Evolutionary conservation across 2,113 vertebrate genomes (phyloP).

Genomic region (Cyanoramphus novaezelandiae): DNA sequence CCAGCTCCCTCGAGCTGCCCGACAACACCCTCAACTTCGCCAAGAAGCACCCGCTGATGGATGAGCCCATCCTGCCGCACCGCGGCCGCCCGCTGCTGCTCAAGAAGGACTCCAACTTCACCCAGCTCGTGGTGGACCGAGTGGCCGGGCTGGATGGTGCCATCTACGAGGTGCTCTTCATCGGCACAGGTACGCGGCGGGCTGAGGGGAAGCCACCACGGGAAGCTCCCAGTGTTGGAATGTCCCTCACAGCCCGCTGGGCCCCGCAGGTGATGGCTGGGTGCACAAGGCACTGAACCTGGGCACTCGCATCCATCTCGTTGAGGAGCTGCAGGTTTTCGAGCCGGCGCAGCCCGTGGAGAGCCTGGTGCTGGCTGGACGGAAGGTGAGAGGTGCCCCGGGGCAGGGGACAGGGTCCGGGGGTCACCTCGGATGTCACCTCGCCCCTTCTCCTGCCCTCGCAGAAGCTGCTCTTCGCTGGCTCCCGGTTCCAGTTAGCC

Average conservation of each 20-base stretch:
- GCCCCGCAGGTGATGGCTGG: constrained; percentile 86
- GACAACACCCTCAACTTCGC: constrained; percentile 95
- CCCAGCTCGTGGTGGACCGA: constrained; percentile 86
- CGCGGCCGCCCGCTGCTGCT: constrained; percentile 89
- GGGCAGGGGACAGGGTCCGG: neutral
- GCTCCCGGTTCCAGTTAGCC: constrained; percentile 87
- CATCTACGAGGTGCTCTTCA: constrained; percentile 88
- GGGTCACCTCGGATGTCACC: rapidly evolving
- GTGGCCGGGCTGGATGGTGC: constrained; percentile 81
- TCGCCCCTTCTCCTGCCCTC: neutral
- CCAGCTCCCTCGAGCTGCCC: constrained; percentile 91
- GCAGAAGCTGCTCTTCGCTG: constrained; percentile 91
- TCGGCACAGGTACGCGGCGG: constrained; percentile 85
- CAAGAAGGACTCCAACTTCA: constrained; percentile 91
- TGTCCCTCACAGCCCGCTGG: neutral
- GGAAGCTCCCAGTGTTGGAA: neutral
- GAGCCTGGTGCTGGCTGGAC: constrained; percentile 87
- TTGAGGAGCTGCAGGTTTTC: constrained; percentile 96
- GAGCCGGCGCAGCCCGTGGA: constrained; percentile 84
- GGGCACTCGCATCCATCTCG: constrained; percentile 83
- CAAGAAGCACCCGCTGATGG: constrained; percentile 96
- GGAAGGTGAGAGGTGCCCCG: constrained; percentile 72
- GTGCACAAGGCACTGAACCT: constrained; percentile 88
- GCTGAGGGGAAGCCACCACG: rapidly evolving
- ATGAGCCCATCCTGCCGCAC: constrained; percentile 77